Evolutionary conservation across 2,797 vertebrate species (phyloP), one percentile per base, ranked within the genome.

Genomic region (Zenarchopterus dispar): DNA sequence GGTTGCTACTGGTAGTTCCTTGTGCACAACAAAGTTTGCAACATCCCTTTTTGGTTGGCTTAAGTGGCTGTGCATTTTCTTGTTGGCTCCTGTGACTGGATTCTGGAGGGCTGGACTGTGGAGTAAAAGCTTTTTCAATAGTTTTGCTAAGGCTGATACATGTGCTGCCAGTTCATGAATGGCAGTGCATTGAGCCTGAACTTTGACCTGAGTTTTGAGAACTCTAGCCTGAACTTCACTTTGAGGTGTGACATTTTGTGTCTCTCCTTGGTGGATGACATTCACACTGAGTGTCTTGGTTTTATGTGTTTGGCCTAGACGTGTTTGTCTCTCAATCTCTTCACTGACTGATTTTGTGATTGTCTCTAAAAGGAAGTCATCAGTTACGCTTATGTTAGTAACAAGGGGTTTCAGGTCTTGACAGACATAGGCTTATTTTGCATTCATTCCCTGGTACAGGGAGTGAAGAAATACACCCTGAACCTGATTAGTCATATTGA

Each of bases 91-190:
- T 41, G 8, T 41, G 10, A 5, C 6, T 41, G 28, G 9, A 1
- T 19, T 43, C 8, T 3, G 9, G 7, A 0, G 1, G n/a, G n/a
- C 16, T 49, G 1, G 8, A 44, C 26, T 21, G 0, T 17, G 70
- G 44, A 21, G 44, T 63, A 10, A 57, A 0, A 19, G 19, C 50
- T 60, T 72, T 67, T 69, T 45, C 2, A 75, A 6, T 7, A 6
- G 33, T 10, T 74, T 74, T 6, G 66, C n/a, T 17, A 73, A 36
- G 2, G 50, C 42, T 16, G 60, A 62, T 0, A 75, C 53, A 13
- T 80, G 67, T 44, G 52, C 4, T 28, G 52, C 68, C 6, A 82
- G 26, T 10, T 71, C 33, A 6, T 44, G 28, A 15, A 80, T 75
- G 1, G 63, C 74, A 46, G 5, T 31, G 13, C 33, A 13, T 17